Evolutionary conservation across 2,888 invertebrate genomes (phyloP).

Genomic region (Rotaria socialis): DNA sequence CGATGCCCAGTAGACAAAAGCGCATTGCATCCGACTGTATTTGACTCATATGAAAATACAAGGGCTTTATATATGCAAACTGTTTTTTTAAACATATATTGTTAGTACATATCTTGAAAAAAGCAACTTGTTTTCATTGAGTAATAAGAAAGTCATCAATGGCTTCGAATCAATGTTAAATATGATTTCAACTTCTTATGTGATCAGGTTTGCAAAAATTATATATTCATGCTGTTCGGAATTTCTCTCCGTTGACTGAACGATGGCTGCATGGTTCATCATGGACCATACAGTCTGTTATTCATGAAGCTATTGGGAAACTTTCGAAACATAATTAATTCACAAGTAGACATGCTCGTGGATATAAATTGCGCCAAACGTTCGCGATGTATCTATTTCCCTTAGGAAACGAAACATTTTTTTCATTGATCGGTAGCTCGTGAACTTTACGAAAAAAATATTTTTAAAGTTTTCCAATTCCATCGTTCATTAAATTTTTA

Average conservation of each 20-base stretch:
- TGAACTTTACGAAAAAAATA: neutral
- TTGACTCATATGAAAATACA: neutral
- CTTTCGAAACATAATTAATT: neutral
- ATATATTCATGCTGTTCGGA: neutral
- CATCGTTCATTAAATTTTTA: no score
- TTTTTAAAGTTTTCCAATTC: no score
- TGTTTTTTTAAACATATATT: neutral
- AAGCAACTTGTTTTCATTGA: no score
- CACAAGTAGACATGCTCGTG: neutral
- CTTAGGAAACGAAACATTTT: neutral
- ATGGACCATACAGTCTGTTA: neutral
- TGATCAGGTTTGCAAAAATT: neutral
- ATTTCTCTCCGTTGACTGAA: neutral
- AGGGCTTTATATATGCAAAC: neutral
- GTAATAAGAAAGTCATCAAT: no score
- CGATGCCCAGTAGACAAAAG: neutral
- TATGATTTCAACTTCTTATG: neutral
- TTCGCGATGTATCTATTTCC: neutral
- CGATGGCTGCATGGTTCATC: neutral
- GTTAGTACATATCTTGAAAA: no score
- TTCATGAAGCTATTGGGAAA: neutral
- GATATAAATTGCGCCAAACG: neutral
- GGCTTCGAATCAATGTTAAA: neutral
- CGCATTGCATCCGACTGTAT: neutral
- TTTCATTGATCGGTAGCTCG: neutral